phyloP scores from a whole-genome alignment of 2,113 vertebrate genomes.

The Mesembrinibis cayennensis region DNA sequence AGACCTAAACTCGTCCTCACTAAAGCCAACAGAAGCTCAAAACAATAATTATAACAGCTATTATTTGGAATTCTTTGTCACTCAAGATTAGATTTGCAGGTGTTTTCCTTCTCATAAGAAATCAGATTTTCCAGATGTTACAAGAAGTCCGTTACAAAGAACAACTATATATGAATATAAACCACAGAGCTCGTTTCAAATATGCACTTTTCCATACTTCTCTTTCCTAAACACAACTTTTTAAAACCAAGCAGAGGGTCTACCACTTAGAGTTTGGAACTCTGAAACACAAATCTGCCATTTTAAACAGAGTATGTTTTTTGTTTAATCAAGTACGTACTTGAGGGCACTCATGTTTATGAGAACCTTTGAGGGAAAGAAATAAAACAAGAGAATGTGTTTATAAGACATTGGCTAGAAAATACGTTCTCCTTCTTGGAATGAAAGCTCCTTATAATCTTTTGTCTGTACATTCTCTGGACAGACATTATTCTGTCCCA shows the following conservation, averaged over 20 bases:
- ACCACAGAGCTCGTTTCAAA: not conserved
- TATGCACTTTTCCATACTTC: not conserved
- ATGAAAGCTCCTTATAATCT: not conserved
- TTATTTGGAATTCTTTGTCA: not conserved
- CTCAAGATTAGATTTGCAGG: not conserved
- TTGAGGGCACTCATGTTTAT: not conserved
- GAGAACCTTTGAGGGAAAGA: not conserved
- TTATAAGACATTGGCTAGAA: constrained; percentile 32
- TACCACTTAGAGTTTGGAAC: not conserved
- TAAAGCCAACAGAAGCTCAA: not conserved
- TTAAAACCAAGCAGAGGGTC: not conserved
- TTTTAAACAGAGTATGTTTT: constrained; percentile 35
- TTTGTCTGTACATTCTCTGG: not conserved
- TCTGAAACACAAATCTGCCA: not conserved
- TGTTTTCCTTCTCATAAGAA: not conserved
- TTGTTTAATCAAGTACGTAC: not conserved
- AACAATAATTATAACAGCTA: not conserved
- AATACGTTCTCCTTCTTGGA: not conserved
- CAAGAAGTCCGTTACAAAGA: not conserved
- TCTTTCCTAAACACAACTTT: not conserved
- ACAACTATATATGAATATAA: not conserved
- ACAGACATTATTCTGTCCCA: not conserved
- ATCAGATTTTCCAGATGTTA: not conserved
- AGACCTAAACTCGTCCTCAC: not conserved
- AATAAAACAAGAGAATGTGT: constrained; percentile 35